These are phyloP conservation scores for Daubentonia madagascariensis DNA, from an alignment of 2,113 vertebrate species.

Conservation along the genomic window DNA sequence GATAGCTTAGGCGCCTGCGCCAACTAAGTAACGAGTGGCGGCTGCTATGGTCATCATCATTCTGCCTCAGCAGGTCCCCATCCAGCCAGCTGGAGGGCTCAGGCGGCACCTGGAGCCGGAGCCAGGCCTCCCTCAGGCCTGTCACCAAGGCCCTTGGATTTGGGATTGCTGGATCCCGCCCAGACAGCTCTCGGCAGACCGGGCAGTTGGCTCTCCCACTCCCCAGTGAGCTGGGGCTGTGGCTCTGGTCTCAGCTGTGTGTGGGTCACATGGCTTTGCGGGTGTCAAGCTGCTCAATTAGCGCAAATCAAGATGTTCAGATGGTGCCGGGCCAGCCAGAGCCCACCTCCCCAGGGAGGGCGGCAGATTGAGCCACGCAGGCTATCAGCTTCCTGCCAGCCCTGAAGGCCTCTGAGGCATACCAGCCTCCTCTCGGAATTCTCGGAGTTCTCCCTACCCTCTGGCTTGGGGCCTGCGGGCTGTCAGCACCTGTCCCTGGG, in stretches of 20 bases:
- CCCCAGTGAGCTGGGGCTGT: not conserved
- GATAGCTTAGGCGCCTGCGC: not conserved
- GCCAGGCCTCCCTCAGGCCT: too few species aligned
- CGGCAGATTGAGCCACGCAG: constrained; percentile 38
- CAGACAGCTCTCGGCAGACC: not conserved
- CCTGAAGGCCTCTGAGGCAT: not conserved
- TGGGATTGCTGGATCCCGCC: not conserved
- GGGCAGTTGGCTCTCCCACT: not conserved
- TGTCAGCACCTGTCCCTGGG: not conserved
- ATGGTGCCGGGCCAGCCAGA: not conserved
- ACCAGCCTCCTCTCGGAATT: constrained; percentile 38
- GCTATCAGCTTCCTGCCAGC: constrained; percentile 46
- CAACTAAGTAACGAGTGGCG: accelerated
- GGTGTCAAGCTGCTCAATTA: constrained; percentile 65
- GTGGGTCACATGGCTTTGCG: not conserved
- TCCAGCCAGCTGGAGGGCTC: not conserved
- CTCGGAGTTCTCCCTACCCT: constrained; percentile 35
- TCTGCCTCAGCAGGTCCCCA: not conserved
- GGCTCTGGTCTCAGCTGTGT: constrained; percentile 36
- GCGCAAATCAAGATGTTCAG: constrained; percentile 70
- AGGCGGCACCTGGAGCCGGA: not conserved
- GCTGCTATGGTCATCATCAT: not conserved
- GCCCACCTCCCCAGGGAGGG: not conserved
- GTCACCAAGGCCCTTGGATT: not conserved
- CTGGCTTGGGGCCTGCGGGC: not conserved